These are phyloP conservation scores for Fragum whitleyi DNA, from an alignment of 2,888 invertebrate species.

Conservation along the genomic window DNA sequence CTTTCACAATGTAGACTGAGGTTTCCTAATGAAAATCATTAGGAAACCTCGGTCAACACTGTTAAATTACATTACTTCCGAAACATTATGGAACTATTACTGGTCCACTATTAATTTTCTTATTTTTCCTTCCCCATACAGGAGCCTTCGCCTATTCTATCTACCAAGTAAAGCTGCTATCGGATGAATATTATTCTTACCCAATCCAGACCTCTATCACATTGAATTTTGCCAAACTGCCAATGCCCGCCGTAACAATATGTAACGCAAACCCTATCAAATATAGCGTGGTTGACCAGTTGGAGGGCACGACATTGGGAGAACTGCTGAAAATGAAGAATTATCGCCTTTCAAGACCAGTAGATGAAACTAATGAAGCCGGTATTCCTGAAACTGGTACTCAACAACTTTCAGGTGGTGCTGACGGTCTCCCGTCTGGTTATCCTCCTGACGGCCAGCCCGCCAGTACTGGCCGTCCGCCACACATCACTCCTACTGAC, in stretches of 20 bases:
- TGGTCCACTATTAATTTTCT: too few relatives aligned
- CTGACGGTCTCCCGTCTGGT: too few relatives aligned
- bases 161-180: slow-evolving; percentile 29
- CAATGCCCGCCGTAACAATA: slow-evolving; percentile 69
- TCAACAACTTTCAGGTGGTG: background rate
- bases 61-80: too few relatives aligned
- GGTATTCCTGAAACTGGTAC: too few relatives aligned
- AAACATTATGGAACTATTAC: too few relatives aligned
- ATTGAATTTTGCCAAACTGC: slow-evolving; percentile 54
- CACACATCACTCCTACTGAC: too few relatives aligned
- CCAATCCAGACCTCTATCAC: slow-evolving; percentile 60
- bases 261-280: slow-evolving; percentile 70
- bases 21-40: too few relatives aligned
- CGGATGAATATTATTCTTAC: slow-evolving; percentile 49
- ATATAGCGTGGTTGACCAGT: background rate
- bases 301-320: background rate
- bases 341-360: background rate
- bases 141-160: slow-evolving; percentile 46
- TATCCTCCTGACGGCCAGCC: background rate
- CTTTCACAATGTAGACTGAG: too few relatives aligned
- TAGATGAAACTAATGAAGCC: background rate
- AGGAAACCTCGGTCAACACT: too few relatives aligned
- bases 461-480: too few relatives aligned
- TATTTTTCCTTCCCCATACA: too few relatives aligned
- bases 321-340: background rate